These are phyloP conservation scores for Zaprionus capensis DNA, from an alignment of 1,140 invertebrate species.

Conservation along the genomic window DNA sequence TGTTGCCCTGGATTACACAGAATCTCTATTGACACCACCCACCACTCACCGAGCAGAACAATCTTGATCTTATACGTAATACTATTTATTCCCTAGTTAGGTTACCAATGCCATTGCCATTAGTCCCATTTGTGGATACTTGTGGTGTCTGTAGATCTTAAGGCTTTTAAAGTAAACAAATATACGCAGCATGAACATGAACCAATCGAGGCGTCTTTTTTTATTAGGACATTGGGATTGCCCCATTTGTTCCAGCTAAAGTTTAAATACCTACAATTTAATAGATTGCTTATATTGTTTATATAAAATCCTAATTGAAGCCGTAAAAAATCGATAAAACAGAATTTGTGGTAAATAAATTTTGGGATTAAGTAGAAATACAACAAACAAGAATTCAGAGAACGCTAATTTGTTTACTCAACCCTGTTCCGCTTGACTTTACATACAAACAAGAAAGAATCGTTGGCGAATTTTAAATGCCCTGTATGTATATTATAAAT, in stretches of 20 bases:
- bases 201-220: neutral
- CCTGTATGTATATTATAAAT: no score
- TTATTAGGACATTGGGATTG: neutral
- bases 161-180: conserved; percentile 41
- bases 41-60: neutral
- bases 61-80: conserved; percentile 9
- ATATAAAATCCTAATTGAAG: neutral
- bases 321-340: neutral
- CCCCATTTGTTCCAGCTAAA: no score
- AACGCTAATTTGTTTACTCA: neutral
- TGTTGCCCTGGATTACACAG: conserved; percentile 81
- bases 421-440: neutral
- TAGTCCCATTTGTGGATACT: conserved; percentile 31
- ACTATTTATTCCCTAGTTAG: conserved; percentile 37
- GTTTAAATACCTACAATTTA: no score
- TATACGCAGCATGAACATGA: conserved; percentile 36
- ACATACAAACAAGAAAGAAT: neutral
- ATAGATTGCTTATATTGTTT: neutral
- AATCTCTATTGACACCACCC: conserved; percentile 54
- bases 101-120: conserved; percentile 55
- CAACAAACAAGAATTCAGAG: conserved; percentile 1
- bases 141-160: conserved; percentile 37
- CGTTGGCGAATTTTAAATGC: no score
- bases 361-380: neutral
- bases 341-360: neutral